phyloP scores from a whole-genome alignment of 1,140 invertebrate species.

The Tigriopus japonicus region DNA sequence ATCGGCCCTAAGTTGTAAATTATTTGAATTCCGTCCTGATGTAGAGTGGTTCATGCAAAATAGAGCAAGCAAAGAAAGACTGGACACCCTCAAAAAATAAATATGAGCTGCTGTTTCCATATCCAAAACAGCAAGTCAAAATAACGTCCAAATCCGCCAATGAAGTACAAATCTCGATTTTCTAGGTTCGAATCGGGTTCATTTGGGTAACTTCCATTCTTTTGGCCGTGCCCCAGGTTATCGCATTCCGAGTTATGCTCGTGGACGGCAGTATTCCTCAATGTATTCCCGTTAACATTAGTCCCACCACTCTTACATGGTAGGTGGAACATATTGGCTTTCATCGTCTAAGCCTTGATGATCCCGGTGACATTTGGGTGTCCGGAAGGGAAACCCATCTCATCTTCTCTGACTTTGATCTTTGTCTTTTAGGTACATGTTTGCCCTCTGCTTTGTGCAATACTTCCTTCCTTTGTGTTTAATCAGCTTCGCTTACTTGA shows the following conservation, averaged over 20 bases:
- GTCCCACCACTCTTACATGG: neutral
- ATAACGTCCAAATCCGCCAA: too few species aligned
- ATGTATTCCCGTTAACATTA: conserved; percentile 24
- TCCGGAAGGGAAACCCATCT: neutral
- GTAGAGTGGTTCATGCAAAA: too few species aligned
- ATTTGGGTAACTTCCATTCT: conserved; percentile 23
- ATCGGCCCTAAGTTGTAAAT: too few species aligned
- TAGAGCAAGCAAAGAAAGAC: too few species aligned
- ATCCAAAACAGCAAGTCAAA: too few species aligned
- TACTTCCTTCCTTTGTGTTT: conserved; percentile 53
- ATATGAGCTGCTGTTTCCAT: too few species aligned
- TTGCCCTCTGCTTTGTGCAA: conserved; percentile 37
- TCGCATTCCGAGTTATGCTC: conserved; percentile 20
- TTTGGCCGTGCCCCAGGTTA: conserved; percentile 21
- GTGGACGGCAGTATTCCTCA: conserved; percentile 30
- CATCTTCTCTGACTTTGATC: conserved; percentile 26
- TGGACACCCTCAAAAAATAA: too few species aligned
- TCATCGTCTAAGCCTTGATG: too few species aligned
- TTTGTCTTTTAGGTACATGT: conserved; percentile 33
- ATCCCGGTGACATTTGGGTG: too few species aligned
- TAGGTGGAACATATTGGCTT: neutral
- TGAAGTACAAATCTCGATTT: conserved; percentile 18
- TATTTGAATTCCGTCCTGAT: too few species aligned
- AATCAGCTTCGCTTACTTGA: conserved; percentile 55
- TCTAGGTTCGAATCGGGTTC: conserved; percentile 20